Evolutionary conservation across 2,113 vertebrate genomes (phyloP).

Genomic region (Tetrax tetrax): DNA sequence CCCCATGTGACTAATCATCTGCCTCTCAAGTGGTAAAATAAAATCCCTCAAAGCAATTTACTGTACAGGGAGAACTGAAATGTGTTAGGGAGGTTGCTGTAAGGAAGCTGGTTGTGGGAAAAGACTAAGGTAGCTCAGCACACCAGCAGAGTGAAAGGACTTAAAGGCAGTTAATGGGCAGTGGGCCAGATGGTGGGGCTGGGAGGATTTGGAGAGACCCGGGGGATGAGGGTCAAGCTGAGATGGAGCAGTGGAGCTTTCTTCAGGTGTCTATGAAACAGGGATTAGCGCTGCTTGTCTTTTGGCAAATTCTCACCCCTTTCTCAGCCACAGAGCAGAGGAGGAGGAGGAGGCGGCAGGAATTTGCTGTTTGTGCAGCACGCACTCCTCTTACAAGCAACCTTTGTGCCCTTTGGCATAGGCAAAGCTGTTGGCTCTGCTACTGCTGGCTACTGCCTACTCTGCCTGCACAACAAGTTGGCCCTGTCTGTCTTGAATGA

Average conservation of each 20-base stretch:
- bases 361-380: constrained; percentile 1
- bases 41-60: background rate
- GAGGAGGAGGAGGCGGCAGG: background rate
- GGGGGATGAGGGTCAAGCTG: background rate
- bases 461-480: background rate
- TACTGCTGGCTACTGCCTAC: background rate
- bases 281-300: background rate
- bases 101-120: background rate
- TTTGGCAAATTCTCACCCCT: background rate
- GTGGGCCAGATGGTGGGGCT: background rate
- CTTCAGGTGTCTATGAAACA: background rate
- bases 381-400: background rate
- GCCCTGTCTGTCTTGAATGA: background rate
- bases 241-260: background rate
- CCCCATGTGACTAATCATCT: background rate
- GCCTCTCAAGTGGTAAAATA: background rate
- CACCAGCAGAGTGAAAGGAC: background rate
- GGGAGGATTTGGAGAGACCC: background rate
- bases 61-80: background rate
- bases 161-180: background rate
- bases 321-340: background rate
- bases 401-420: background rate
- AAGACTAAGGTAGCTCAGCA: background rate
- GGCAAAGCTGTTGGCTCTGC: constrained; percentile 1
- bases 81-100: background rate